Evolutionary conservation across 2,797 vertebrate species (phyloP).

Genomic region (Acanthurus tractus): DNA sequence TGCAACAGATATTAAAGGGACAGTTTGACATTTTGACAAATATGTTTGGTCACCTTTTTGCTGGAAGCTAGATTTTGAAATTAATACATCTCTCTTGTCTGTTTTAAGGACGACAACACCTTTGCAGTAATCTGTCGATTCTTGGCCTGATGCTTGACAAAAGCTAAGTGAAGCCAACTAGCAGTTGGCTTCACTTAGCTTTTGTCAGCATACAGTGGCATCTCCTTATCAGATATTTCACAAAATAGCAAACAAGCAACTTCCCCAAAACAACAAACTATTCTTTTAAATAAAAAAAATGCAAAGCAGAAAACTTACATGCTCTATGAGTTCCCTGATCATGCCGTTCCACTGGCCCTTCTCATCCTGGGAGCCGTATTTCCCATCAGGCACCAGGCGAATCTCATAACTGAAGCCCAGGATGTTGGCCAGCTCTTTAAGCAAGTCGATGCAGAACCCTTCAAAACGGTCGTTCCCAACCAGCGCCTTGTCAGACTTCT

Average conservation of each 20-base stretch:
- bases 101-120: not conserved
- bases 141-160: conserved; percentile 25
- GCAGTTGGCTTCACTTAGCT: not conserved
- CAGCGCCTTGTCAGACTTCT: conserved; percentile 95
- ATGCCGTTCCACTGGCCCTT: conserved; percentile 99
- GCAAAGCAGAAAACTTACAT: conserved; percentile 87
- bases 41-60: not conserved
- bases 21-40: not conserved
- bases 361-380: conserved; percentile 96
- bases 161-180: conserved; percentile 1
- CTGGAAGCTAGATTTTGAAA: not conserved
- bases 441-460: conserved; percentile 97
- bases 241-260: not conserved
- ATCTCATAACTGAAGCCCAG: conserved; percentile 97
- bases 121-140: not conserved
- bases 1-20: not conserved
- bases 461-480: conserved; percentile 97
- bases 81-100: not conserved
- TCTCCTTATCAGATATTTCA: not conserved
- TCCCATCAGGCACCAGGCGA: conserved; percentile 94
- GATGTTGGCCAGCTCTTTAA: conserved; percentile 94
- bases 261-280: not conserved
- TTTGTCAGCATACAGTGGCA: not conserved
- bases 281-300: not conserved
- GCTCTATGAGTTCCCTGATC: conserved; percentile 97